Conservation (phyloP, 2,797 vertebrate genomes). For the Fratercula arctica region DNA sequence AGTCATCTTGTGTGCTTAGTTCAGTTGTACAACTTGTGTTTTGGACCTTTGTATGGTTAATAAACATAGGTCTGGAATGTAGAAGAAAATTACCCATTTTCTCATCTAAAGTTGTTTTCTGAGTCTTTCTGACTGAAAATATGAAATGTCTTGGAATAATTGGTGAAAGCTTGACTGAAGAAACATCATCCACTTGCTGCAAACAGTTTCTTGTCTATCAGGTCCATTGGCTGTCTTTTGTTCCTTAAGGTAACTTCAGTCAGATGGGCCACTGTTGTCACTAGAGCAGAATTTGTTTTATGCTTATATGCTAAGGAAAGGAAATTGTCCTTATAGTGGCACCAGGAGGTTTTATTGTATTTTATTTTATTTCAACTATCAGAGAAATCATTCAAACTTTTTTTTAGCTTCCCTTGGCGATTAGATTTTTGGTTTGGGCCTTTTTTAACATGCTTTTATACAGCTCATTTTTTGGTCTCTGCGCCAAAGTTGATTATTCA, state of each 20-base stretch:
- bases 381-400: background rate
- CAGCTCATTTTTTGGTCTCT: background rate
- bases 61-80: background rate
- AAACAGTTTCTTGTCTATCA: background rate
- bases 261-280: rapidly evolving
- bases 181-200: background rate
- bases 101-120: background rate
- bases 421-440: background rate
- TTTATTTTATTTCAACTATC: background rate
- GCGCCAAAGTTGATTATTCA: background rate
- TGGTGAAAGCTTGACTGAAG: background rate
- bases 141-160: background rate
- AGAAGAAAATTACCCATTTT: background rate
- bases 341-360: background rate
- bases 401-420: background rate
- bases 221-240: background rate
- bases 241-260: background rate
- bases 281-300: background rate
- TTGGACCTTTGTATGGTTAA: background rate
- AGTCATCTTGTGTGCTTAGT: background rate
- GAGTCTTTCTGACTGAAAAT: background rate
- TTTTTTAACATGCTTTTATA: background rate
- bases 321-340: background rate
- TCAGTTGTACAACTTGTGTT: background rate
- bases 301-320: background rate